phyloP scores from a whole-genome alignment of 2,797 vertebrate species.

The Gymnocypris eckloni region DNA sequence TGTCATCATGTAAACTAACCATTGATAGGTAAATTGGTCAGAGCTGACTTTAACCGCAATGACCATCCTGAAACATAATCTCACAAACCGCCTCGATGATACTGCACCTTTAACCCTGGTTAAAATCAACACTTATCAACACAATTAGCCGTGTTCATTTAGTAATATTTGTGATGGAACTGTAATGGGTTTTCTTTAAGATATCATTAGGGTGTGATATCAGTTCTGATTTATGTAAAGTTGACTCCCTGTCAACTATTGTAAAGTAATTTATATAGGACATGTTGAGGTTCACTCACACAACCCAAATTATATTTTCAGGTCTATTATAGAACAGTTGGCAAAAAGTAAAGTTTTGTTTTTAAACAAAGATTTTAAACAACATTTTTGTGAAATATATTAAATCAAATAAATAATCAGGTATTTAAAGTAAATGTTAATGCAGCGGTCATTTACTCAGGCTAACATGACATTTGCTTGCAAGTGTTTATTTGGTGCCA shows the following conservation, averaged over 20 bases:
- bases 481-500: background rate
- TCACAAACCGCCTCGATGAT: constrained; percentile 2
- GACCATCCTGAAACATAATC: constrained; percentile 3
- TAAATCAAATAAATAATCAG: background rate
- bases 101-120: background rate
- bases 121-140: constrained; percentile 4
- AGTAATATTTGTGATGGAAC: background rate
- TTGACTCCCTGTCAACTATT: background rate
- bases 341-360: background rate
- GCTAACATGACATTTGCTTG: background rate
- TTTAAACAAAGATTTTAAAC: background rate
- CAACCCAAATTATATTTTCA: background rate
- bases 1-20: constrained; percentile 38
- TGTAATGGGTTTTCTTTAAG: background rate
- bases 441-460: background rate
- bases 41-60: constrained; percentile 33
- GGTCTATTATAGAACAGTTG: background rate
- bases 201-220: background rate
- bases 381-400: background rate
- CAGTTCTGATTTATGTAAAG: background rate
- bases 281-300: background rate
- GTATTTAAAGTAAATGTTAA: background rate
- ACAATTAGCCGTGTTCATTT: background rate
- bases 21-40: constrained; percentile 35
- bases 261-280: background rate